Percentiles rank a stretch among this genome's conserved stretches.
Conservation (phyloP, 1,140 invertebrate species). For the Dysdera silvatica region DNA sequence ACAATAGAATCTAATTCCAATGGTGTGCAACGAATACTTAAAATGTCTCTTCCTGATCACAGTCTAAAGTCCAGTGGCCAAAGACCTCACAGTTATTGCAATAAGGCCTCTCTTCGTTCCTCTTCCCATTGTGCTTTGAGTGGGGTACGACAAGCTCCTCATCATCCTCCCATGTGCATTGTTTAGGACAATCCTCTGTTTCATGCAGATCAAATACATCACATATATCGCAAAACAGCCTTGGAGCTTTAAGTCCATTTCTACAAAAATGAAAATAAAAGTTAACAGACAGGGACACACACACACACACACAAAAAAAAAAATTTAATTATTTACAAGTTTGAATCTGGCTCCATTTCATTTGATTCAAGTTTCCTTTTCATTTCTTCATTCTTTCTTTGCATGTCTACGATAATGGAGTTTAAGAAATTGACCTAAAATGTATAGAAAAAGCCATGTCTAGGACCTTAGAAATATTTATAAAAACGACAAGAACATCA, state of each 20-base stretch:
- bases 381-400: conserved; percentile 79
- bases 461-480: too few species aligned
- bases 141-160: conserved; percentile 45
- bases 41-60: conserved; percentile 72
- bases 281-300: too few species aligned
- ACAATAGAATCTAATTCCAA: too few species aligned
- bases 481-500: too few species aligned
- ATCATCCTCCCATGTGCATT: conserved; percentile 56
- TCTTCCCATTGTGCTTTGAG: conserved; percentile 47
- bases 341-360: conserved; percentile 19
- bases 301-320: too few species aligned
- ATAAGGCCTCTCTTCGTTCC: conserved; percentile 61
- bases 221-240: conserved; percentile 94
- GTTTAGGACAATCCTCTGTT: conserved; percentile 90
- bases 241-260: conserved; percentile 50
- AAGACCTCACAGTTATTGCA: conserved; percentile 89
- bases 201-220: conserved; percentile 93
- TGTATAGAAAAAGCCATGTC: too few species aligned
- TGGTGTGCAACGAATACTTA: too few species aligned
- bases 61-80: conserved; percentile 67
- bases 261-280: conserved; percentile 17
- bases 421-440: conserved; percentile 83
- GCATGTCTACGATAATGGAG: conserved; percentile 92
- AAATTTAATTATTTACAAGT: conserved; percentile 23
- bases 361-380: conserved; percentile 67